A percentile compares a stretch with the other conserved stretches of the same genome.
Conservation (phyloP, 2,113 vertebrate genomes). For the Sminthopsis crassicaudata region DNA sequence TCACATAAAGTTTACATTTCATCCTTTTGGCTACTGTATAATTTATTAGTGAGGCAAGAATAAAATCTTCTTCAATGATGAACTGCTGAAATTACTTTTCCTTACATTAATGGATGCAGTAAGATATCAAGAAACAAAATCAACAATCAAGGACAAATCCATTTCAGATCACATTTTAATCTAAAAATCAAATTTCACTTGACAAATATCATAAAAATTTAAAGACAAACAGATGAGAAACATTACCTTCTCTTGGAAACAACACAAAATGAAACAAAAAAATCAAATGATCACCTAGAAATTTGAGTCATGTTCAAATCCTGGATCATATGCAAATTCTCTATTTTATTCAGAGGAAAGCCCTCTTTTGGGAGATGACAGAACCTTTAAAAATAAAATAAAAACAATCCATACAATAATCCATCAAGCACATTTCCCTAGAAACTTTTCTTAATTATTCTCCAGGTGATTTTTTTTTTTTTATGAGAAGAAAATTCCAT, state of each 20-base stretch:
- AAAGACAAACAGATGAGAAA: background rate
- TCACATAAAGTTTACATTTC: background rate
- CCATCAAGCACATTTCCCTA: background rate
- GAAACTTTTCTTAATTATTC: background rate
- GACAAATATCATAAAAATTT: constrained; percentile 39
- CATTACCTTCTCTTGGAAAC: background rate
- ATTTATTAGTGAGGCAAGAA: constrained; percentile 37
- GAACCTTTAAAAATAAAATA: background rate
- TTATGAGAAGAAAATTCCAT: background rate
- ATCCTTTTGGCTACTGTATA: background rate
- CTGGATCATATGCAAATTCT: background rate
- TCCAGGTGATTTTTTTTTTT: background rate
- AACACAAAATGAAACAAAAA: background rate
- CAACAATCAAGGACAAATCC: background rate
- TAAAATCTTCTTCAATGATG: background rate
- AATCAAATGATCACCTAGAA: background rate
- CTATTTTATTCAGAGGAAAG: background rate
- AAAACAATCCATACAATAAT: background rate
- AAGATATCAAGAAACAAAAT: background rate
- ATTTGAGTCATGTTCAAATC: background rate
- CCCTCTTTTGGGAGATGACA: background rate
- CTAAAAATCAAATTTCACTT: constrained; percentile 43
- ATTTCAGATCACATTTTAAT: constrained; percentile 25
- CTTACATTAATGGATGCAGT: background rate
- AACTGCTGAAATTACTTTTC: constrained; percentile 46